Conservation (phyloP, 1,140 invertebrate genomes). For the Antheraea pernyi region DNA sequence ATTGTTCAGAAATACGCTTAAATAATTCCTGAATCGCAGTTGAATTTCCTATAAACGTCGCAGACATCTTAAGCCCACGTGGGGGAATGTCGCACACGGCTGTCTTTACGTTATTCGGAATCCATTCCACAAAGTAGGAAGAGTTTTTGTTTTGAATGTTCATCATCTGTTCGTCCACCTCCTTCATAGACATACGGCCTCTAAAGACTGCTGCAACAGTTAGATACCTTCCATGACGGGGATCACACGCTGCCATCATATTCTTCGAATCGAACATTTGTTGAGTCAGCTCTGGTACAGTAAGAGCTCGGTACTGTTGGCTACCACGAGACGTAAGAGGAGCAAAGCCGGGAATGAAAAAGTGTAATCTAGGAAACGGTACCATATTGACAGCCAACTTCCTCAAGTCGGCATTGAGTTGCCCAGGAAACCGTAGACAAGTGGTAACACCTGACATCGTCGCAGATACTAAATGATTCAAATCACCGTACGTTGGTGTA, state of each 20-base stretch:
- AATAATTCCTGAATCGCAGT: conserved; percentile 87
- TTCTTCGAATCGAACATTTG: conserved; percentile 96
- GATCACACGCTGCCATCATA: conserved; percentile 94
- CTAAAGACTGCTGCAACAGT: conserved; percentile 95
- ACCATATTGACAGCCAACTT: conserved; percentile 96
- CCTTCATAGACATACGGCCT: conserved; percentile 96
- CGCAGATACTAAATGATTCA: conserved; percentile 74
- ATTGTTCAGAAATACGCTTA: no score
- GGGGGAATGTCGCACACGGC: conserved; percentile 59
- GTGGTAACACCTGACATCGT: conserved; percentile 7
- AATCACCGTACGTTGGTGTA: no score
- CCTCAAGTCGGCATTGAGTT: conserved; percentile 91
- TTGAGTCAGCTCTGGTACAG: conserved; percentile 86
- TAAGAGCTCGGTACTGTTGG: no score
- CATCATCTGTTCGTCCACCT: conserved; percentile 91
- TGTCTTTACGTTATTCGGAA: no score
- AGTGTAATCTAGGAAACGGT: conserved; percentile 95
- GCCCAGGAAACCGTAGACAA: conserved; percentile 85
- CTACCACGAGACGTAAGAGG: conserved; percentile 88
- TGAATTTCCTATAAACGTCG: conserved; percentile 86
- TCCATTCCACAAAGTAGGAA: conserved; percentile 78
- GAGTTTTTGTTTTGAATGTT: conserved; percentile 92
- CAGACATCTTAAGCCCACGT: conserved; percentile 85
- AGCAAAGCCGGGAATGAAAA: conserved; percentile 97
- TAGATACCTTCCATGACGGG: conserved; percentile 81